Base-by-base conservation (phyloP, 2,113 vertebrate genomes). In the Columbina picui region DNA sequence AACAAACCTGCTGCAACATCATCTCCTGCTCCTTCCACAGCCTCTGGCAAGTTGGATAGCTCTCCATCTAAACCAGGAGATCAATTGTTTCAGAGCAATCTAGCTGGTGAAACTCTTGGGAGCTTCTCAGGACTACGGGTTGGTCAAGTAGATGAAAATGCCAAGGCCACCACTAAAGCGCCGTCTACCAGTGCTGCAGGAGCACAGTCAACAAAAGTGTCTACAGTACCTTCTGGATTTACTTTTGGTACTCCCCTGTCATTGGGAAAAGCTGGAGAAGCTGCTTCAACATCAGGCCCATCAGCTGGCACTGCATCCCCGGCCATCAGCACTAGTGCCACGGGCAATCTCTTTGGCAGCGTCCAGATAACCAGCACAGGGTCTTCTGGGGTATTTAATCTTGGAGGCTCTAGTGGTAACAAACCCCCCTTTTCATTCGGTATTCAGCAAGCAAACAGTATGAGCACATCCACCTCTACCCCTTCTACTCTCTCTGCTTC, bases 81-180 rank as follows among this genome's bases (percentile, higher is more conserved):
- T 60, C 85, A 91, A 20, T 90, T 98, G 20, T 97, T 97, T 70
- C 97, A 98, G 50, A 91, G 77, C 30, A 97, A 14, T 20, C n/a
- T 86, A 9, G 90, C 98, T 20, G 99, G 99, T 25, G 99, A 99
- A 96, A 99, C 99, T 2, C 98, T 99, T 4, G 99, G 99, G 18
- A 98, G 98, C 81, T 99, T 99, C 81, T 99, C 99, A 3, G 99
- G 98, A 12, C 97, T 99, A 5, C 98, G 99, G 3, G 99, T 99
- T 8, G 98, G 99, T 76, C 99, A 98, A 55, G 98, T 97, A 13
- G 99, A 99, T 15, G 99, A 99, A 29, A 97, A 96, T 13, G 15
- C 95, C 10, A 99, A 98, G 89, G 94, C 96, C 13, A 55, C 83
- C 55, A 65, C 96, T 86, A 97, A 98, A 55, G 64, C 96, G 38